Percentiles rank a stretch among this genome's conserved stretches.
Evolutionary conservation across 1,140 invertebrate genomes (phyloP).

Genomic region (Polypedilum vanderplanki): DNA sequence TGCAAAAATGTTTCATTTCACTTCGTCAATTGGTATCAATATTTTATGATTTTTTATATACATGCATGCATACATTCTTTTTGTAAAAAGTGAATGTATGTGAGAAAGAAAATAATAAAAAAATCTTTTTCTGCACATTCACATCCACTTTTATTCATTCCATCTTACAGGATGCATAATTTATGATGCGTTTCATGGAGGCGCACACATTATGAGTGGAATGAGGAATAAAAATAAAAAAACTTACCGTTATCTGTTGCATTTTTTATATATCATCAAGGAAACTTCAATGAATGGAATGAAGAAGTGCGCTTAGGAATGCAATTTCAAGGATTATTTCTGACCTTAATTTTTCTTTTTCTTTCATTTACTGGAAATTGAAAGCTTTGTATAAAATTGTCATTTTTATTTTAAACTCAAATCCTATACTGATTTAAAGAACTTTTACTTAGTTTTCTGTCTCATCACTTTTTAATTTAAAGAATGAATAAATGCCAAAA

Average conservation of each 20-base stretch:
- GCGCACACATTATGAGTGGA: background rate
- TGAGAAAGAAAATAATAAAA: background rate
- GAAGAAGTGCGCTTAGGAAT: background rate
- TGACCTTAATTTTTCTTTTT: background rate
- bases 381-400: background rate
- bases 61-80: background rate
- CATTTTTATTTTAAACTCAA: no score
- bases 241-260: slow-evolving; percentile 2
- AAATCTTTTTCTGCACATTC: background rate
- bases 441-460: no score
- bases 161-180: slow-evolving; percentile 4
- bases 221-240: background rate
- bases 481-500: no score
- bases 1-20: slow-evolving; percentile 22
- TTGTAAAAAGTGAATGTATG: background rate
- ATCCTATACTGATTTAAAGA: no score
- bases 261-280: background rate
- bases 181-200: slow-evolving; percentile 17
- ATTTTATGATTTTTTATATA: slow-evolving; percentile 27
- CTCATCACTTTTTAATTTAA: no score
- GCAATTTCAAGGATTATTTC: background rate
- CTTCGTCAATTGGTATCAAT: slow-evolving; percentile 24
- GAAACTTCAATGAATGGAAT: slow-evolving; percentile 14
- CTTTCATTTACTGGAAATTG: background rate
- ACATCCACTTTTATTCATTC: background rate